Evolutionary conservation across 2,888 invertebrate species (phyloP).

Genomic region (Sarcophaga carnaria): DNA sequence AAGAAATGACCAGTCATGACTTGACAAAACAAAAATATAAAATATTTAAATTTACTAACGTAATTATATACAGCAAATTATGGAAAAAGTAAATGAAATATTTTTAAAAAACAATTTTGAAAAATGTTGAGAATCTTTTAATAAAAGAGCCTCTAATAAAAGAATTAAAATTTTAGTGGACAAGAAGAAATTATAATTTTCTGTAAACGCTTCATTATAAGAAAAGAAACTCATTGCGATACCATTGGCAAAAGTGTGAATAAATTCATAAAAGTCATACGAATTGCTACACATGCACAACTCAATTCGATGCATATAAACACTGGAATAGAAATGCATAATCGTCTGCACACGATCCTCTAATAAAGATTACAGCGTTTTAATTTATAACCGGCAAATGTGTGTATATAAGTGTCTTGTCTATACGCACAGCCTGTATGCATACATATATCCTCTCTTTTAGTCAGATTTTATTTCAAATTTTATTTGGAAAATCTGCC

Average conservation of each 20-base stretch:
- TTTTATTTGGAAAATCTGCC: neutral
- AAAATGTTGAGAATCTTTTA: too few relatives aligned
- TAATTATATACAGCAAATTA: conserved; percentile 22
- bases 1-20: conserved; percentile 55
- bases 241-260: neutral
- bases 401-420: neutral
- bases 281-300: conserved; percentile 45
- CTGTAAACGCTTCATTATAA: too few relatives aligned
- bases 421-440: neutral
- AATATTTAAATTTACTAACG: conserved; percentile 33
- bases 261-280: conserved; percentile 27
- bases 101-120: too few relatives aligned
- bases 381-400: conserved; percentile 32
- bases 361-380: conserved; percentile 52
- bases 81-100: neutral
- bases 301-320: conserved; percentile 22
- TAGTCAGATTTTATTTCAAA: too few relatives aligned
- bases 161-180: too few relatives aligned
- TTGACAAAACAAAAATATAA: conserved; percentile 37
- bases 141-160: too few relatives aligned
- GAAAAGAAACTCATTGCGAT: too few relatives aligned
- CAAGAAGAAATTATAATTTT: too few relatives aligned
- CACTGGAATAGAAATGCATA: conserved; percentile 35
- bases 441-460: too few relatives aligned
- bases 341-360: conserved; percentile 51